Percentiles rank a stretch among this genome's conserved stretches.
phyloP scores from a whole-genome alignment of 2,888 invertebrate genomes.

The Meiosimyza platycephala region DNA sequence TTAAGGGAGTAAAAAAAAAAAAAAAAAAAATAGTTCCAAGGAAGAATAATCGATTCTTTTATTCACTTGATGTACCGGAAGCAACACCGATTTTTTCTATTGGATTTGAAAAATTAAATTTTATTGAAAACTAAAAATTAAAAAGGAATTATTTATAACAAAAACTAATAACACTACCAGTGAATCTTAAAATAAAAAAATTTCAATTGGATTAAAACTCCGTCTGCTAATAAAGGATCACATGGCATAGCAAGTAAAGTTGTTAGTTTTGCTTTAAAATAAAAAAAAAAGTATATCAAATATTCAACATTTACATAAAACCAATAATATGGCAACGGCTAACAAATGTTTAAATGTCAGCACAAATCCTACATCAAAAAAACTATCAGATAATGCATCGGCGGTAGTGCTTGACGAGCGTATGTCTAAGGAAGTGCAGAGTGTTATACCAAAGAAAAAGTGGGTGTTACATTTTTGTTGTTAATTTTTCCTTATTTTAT shows the following conservation, averaged over 20 bases:
- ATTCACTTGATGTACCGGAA: background rate
- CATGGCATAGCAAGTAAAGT: no score
- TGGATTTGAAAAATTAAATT: background rate
- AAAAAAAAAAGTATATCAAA: background rate
- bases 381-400: constrained; percentile 36
- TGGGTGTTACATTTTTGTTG: constrained; percentile 45
- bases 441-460: constrained; percentile 64
- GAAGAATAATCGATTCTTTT: constrained; percentile 33
- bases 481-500: constrained; percentile 19
- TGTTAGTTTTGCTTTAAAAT: background rate
- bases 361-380: background rate
- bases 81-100: constrained; percentile 5
- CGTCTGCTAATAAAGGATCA: background rate
- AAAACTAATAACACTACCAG: no score
- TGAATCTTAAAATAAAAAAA: background rate
- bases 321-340: constrained; percentile 35
- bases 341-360: constrained; percentile 27
- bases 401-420: constrained; percentile 57
- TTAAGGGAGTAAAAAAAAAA: background rate
- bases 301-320: background rate
- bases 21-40: background rate
- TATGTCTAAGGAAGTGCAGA: constrained; percentile 56
- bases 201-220: background rate
- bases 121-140: no score
- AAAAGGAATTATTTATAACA: background rate